Evolutionary conservation across 1,140 invertebrate species (phyloP).

Genomic region (Elymnias hypermnestra): DNA sequence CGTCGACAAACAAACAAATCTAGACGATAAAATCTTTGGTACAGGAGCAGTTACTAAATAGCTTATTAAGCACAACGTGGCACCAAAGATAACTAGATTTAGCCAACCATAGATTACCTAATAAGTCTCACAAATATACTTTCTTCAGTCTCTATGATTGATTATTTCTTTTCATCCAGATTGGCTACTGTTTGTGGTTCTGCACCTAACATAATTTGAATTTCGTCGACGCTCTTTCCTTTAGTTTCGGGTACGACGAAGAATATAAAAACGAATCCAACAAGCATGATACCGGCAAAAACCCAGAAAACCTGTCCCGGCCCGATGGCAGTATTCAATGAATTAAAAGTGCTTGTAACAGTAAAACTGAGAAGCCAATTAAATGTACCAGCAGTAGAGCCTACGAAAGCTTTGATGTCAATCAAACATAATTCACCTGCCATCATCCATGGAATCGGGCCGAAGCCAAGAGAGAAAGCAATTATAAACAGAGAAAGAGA

Average conservation of each 20-base stretch:
- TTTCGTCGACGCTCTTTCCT: constrained; percentile 90
- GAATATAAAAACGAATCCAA: constrained; percentile 86
- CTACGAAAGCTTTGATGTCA: constrained; percentile 85
- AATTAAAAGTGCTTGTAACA: constrained; percentile 86
- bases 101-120: constrained; percentile 32
- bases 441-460: constrained; percentile 89
- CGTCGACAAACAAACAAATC: constrained; percentile 18
- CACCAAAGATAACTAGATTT: constrained; percentile 33
- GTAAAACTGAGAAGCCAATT: constrained; percentile 90
- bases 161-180: constrained; percentile 52
- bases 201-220: constrained; percentile 79
- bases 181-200: constrained; percentile 34
- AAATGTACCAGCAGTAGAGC: constrained; percentile 82
- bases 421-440: constrained; percentile 85
- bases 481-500: constrained; percentile 85
- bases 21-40: constrained; percentile 42
- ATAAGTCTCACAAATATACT: constrained; percentile 49
- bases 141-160: constrained; percentile 49
- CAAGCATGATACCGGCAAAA: constrained; percentile 83
- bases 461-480: constrained; percentile 86
- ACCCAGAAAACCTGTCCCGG: constrained; percentile 85
- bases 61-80: constrained; percentile 26
- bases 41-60: constrained; percentile 27
- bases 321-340: constrained; percentile 77
- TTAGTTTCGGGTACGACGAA: constrained; percentile 92